Conservation (phyloP, 2,888 invertebrate genomes). For the Oxyscelio sp. region DNA sequence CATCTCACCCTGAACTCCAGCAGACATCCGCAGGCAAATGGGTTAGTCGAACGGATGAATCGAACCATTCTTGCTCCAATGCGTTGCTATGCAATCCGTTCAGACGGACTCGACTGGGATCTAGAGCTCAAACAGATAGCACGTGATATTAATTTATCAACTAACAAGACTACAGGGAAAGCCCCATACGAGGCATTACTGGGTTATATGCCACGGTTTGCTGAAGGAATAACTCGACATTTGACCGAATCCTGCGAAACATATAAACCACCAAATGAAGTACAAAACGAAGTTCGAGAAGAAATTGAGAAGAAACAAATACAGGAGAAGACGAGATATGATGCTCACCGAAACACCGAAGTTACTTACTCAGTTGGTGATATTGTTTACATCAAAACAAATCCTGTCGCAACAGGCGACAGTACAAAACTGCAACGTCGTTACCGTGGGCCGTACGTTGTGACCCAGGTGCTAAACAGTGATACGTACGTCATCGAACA, state of each 20-base stretch:
- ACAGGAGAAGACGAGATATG: neutral
- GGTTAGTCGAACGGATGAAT: slow-evolving; percentile 61
- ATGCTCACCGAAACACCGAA: neutral
- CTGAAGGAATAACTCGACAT: slow-evolving; percentile 31
- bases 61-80: slow-evolving; percentile 63
- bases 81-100: slow-evolving; percentile 8
- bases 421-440: slow-evolving; percentile 28
- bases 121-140: slow-evolving; percentile 29
- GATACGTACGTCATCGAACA: slow-evolving; percentile 24
- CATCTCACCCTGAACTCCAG: slow-evolving; percentile 59
- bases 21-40: slow-evolving; percentile 72
- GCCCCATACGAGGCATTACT: slow-evolving; percentile 58
- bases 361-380: slow-evolving; percentile 23
- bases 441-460: slow-evolving; percentile 21
- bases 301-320: neutral
- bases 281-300: neutral
- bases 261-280: neutral
- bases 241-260: neutral
- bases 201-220: slow-evolving; percentile 48
- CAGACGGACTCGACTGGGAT: slow-evolving; percentile 65
- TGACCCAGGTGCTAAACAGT: neutral
- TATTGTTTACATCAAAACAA: slow-evolving; percentile 20
- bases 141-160: slow-evolving; percentile 52
- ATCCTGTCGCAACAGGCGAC: slow-evolving; percentile 26
- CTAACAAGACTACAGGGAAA: slow-evolving; percentile 60